phyloP scores from a whole-genome alignment of 30 jellyfish, hydroid and myxozoan genomes.

The Turritopsis rubra region DNA sequence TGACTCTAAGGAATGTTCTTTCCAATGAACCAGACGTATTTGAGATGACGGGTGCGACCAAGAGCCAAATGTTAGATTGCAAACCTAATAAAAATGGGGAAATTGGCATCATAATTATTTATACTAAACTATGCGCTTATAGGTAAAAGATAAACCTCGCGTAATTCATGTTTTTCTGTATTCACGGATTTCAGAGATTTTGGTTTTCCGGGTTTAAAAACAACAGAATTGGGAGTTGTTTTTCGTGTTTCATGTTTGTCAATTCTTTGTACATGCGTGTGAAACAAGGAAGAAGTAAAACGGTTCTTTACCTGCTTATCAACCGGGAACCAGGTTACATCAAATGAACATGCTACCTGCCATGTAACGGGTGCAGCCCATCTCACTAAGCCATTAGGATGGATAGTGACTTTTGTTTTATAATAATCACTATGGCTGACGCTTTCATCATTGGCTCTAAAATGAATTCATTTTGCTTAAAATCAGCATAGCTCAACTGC shows the following conservation, averaged over 20 bases:
- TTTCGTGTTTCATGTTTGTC: no score
- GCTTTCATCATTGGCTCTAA: neutral
- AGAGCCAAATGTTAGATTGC: neutral
- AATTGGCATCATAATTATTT: no score
- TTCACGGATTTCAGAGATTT: neutral
- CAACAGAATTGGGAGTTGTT: neutral
- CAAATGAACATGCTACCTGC: neutral
- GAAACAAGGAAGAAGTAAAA: no score
- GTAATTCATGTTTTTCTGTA: no score
- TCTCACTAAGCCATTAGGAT: neutral
- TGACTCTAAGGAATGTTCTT: neutral
- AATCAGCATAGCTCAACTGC: neutral
- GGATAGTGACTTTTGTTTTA: neutral
- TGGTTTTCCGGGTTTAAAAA: no score
- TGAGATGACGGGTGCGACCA: neutral
- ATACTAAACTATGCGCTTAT: neutral
- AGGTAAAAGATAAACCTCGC: no score
- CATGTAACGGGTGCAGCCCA: neutral
- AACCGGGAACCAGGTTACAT: neutral
- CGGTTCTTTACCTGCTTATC: neutral
- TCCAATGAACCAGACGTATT: neutral
- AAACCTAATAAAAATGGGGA: neutral
- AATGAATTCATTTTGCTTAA: no score
- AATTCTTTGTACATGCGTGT: no score
- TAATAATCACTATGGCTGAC: neutral